A percentile compares a stretch with the other conserved stretches of the same genome.
These are phyloP conservation scores for Archips xylosteana DNA, from an alignment of 2,888 invertebrate species.

Conservation along the genomic window DNA sequence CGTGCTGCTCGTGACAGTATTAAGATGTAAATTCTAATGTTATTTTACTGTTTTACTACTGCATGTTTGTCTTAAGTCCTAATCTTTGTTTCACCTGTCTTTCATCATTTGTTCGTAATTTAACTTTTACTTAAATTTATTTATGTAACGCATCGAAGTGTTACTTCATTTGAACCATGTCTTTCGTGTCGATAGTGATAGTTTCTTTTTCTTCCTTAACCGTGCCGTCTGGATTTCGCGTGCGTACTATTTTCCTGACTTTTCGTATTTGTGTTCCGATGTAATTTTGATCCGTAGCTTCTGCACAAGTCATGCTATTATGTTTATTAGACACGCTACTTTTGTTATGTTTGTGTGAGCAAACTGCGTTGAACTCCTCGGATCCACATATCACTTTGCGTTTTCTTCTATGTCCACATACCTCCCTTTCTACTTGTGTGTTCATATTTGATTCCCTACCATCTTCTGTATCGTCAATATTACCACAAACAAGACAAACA, in stretches of 20 bases:
- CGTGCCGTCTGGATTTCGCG: constrained; percentile 56
- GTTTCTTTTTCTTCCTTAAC: constrained; percentile 57
- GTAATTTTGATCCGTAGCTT: neutral
- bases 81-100: neutral
- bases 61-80: neutral
- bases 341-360: neutral
- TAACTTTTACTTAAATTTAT: neutral
- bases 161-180: neutral
- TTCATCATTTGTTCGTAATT: neutral
- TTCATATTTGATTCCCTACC: neutral
- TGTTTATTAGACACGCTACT: neutral
- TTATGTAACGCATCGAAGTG: neutral
- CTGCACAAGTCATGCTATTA: neutral
- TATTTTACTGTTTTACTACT: too few relatives aligned
- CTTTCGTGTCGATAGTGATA: constrained; percentile 44
- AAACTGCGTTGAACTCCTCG: neutral
- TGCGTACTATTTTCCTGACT: constrained; percentile 56
- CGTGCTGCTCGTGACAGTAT: too few relatives aligned
- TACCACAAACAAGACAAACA: neutral
- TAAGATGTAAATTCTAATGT: too few relatives aligned
- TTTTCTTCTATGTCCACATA: neutral
- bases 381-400: neutral
- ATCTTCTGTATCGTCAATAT: constrained; percentile 7
- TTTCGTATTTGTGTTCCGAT: constrained; percentile 49
- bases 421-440: neutral